Base-by-base conservation (phyloP, 2,888 invertebrate genomes). In the Cephus spinipes region DNA sequence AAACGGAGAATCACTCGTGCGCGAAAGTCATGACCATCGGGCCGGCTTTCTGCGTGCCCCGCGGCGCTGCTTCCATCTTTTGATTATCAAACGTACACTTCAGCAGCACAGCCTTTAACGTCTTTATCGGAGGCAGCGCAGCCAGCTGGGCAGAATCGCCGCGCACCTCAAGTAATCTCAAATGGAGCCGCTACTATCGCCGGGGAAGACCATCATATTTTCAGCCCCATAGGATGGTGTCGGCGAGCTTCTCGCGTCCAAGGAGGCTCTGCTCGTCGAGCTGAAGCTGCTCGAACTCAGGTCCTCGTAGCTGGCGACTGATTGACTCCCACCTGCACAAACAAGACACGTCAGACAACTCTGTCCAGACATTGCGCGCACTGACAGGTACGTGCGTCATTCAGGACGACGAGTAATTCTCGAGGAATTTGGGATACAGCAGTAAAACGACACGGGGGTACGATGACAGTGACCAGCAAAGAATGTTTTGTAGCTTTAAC, bases 211-310 rank as follows among this genome's bases (percentile, higher is more conserved):
- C 91, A 96, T 93, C 87, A 95, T 93, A 90, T 95, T 95, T 88
- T 96, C 96, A 76, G 95, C 95, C 85, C 95, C 94, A 89, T 95
- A 95, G 85, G 96, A 96, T 35, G 96, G 94, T 4, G 96, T 96
- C 35, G 96, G 96, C 31, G 95, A 95, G 35, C 94, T 94, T 74
- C 95, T 94, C 11, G 95, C 94, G 88, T 95, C 95, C 76, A 95
- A 92, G 1, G 96, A 97, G 23, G 96, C 95, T 77, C 96, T 94
- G 86, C 96, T 96, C 15, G 95, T 94, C 1, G 96, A 96, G 89
- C 96, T 97, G 87, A 97, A 96, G 91, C 96, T 97, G 91, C 96
- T 97, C 68, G 96, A 95, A 89, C 97, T 97, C 75, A 96, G 92
- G 89, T 97, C 96, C 89, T 97, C 96, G 82, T 89, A 91, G 81